A percentile compares a stretch with the other conserved stretches of the same genome.
These are phyloP conservation scores for Pelagia noctiluca DNA, from an alignment of 30 jellyfish, hydroid and myxozoan genomes.

Conservation along the genomic window DNA sequence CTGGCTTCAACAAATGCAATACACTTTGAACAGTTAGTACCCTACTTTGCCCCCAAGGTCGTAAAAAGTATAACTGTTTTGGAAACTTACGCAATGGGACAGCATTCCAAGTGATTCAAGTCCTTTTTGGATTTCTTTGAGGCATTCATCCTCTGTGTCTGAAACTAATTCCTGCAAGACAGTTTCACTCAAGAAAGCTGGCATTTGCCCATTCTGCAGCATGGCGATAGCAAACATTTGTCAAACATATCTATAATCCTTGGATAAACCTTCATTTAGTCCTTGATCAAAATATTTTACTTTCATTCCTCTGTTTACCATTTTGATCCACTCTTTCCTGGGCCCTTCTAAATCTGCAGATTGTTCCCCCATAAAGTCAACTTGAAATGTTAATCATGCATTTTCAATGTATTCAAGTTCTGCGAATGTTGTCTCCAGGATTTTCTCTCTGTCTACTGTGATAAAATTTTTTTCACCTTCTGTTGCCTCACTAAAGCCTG, in stretches of 20 bases:
- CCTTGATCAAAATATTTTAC: conserved; percentile 21
- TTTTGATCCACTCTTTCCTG: conserved; percentile 39
- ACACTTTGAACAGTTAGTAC: conserved; percentile 15
- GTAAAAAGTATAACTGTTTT: conserved; percentile 1
- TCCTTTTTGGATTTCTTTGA: conserved; percentile 1
- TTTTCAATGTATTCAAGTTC: conserved; percentile 3
- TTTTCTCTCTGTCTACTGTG: not conserved
- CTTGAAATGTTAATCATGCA: not conserved
- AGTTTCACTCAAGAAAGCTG: conserved; percentile 33
- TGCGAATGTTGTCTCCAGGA: conserved; percentile 6
- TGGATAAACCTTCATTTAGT: not conserved
- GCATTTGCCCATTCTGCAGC: conserved; percentile 46
- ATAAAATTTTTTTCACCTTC: conserved; percentile 6
- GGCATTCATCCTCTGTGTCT: not conserved
- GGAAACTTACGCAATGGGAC: conserved; percentile 1
- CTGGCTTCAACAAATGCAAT: conserved; percentile 35
- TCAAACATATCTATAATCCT: conserved; percentile 4
- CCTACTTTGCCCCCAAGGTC: conserved; percentile 11
- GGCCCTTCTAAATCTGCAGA: conserved; percentile 30
- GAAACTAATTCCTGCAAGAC: conserved; percentile 2
- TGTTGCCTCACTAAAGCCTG: too few relatives aligned
- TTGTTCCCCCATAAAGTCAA: conserved; percentile 35
- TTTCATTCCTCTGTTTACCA: not conserved
- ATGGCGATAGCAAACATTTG: conserved; percentile 20
- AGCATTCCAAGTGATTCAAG: not conserved